Conservation (phyloP, 2,888 invertebrate genomes). For the Iphiclides podalirius region DNA sequence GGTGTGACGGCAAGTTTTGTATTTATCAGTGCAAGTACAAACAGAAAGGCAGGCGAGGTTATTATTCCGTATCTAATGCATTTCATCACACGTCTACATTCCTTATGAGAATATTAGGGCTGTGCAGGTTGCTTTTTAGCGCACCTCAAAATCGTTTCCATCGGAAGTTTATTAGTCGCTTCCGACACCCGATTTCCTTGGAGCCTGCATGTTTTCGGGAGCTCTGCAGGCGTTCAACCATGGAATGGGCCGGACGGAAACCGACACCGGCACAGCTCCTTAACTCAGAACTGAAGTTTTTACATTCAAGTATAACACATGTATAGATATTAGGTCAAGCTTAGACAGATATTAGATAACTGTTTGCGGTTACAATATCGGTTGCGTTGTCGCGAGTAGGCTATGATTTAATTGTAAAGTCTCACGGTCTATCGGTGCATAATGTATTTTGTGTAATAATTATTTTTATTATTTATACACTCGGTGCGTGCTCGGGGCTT, state of each 20-base stretch:
- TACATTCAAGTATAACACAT: neutral
- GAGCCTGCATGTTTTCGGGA: no score
- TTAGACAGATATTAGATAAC: no score
- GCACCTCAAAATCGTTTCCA: no score
- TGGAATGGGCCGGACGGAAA: no score
- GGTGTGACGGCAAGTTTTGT: neutral
- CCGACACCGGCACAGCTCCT: no score
- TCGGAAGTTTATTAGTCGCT: no score
- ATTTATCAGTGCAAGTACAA: constrained; percentile 18
- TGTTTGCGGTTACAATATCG: constrained; percentile 25
- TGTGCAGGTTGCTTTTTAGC: no score
- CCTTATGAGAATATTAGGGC: no score
- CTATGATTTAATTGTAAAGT: constrained; percentile 55
- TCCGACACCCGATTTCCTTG: no score
- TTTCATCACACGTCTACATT: neutral
- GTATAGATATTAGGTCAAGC: neutral
- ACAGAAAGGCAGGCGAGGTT: neutral
- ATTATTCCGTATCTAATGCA: neutral
- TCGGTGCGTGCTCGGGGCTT: neutral
- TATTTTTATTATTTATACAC: constrained; percentile 26
- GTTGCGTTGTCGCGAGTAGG: constrained; percentile 49
- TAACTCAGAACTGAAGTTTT: no score
- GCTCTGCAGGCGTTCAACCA: no score
- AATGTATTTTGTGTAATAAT: constrained; percentile 43
- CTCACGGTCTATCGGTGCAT: constrained; percentile 52